Evolutionary conservation across 2,888 invertebrate genomes (phyloP).

Genomic region (Melinaea menophilus): DNA sequence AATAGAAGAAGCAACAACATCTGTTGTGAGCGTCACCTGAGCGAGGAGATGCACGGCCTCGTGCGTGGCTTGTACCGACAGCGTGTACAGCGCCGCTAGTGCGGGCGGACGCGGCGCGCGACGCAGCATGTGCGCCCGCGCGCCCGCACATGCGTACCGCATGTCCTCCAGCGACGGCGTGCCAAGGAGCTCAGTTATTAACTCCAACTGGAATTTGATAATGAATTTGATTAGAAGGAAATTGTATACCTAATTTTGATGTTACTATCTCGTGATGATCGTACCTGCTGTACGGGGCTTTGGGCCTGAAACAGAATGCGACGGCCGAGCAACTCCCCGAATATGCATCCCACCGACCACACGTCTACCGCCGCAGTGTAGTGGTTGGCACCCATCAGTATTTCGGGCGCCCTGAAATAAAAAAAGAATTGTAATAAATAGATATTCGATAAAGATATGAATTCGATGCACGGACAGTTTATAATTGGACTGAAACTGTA

Average conservation of each 20-base stretch:
- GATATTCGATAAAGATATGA: no score
- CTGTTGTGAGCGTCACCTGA: slow-evolving; percentile 46
- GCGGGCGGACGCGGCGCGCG: slow-evolving; percentile 93
- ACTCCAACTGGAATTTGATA: slow-evolving; percentile 85
- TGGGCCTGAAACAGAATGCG: slow-evolving; percentile 99
- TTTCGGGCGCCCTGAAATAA: slow-evolving; percentile 92
- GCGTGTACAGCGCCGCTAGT: slow-evolving; percentile 92
- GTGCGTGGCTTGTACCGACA: slow-evolving; percentile 95
- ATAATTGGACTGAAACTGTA: no score
- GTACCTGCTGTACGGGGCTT: slow-evolving; percentile 96
- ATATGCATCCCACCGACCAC: slow-evolving; percentile 99
- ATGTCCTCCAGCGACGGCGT: slow-evolving; percentile 97
- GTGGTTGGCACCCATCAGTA: slow-evolving; percentile 98
- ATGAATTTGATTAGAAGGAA: background rate
- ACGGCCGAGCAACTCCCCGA: slow-evolving; percentile 96
- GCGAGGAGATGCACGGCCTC: slow-evolving; percentile 97
- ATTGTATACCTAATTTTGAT: background rate
- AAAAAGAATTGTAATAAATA: no score
- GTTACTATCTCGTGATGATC: background rate
- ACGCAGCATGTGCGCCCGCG: slow-evolving; percentile 92
- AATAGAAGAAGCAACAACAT: no score
- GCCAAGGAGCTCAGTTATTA: slow-evolving; percentile 97
- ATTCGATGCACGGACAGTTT: no score
- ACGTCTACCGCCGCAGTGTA: slow-evolving; percentile 98
- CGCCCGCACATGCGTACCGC: slow-evolving; percentile 97